Conservation (phyloP, 1,140 invertebrate genomes). For the Bombus picipes region DNA sequence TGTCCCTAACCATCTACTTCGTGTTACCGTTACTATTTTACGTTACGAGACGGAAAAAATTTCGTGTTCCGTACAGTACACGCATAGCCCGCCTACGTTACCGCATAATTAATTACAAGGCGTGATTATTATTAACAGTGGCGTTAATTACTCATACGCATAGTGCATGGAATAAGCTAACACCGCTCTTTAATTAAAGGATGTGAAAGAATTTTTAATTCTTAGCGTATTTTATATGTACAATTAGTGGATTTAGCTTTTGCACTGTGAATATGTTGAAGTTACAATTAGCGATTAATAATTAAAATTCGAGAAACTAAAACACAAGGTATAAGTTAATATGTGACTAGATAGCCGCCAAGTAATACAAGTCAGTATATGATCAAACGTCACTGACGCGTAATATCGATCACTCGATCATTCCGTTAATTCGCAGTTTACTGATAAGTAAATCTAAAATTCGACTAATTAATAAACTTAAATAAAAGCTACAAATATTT, state of each 20-base stretch:
- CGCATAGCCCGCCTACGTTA: not conserved
- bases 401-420: not conserved
- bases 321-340: not conserved
- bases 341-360: not conserved
- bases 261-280: not conserved
- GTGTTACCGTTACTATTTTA: not conserved
- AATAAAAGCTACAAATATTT: not conserved
- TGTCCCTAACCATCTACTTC: constrained; percentile 1
- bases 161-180: not conserved
- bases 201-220: not conserved
- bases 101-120: constrained; percentile 28
- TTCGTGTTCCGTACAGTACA: not conserved
- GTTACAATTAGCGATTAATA: not conserved
- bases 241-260: not conserved
- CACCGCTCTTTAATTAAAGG: not conserved
- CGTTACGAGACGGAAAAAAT: not conserved
- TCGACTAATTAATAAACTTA: not conserved
- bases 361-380: not conserved
- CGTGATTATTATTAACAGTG: constrained; percentile 41
- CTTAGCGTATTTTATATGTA: not conserved
- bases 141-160: not conserved
- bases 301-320: not conserved
- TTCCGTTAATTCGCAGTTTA: not conserved
- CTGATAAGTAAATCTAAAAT: not conserved
- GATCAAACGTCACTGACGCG: not conserved